Evolutionary conservation across 2,888 invertebrate genomes (phyloP).

Genomic region (Xanthia togata): DNA sequence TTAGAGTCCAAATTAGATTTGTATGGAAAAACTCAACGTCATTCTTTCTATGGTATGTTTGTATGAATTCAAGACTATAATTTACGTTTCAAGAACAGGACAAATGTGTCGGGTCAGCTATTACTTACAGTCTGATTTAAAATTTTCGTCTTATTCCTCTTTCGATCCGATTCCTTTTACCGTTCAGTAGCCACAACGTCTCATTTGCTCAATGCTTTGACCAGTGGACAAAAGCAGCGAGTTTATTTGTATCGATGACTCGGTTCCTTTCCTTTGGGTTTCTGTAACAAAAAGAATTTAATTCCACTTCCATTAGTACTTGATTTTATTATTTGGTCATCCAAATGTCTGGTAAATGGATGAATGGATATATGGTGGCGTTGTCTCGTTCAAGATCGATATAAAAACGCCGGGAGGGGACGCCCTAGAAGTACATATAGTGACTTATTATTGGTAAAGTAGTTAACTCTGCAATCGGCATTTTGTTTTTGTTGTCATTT

Average conservation of each 20-base stretch:
- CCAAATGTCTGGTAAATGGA: conserved; percentile 6
- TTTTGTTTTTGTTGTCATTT: too few species aligned
- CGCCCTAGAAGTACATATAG: too few species aligned
- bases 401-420: neutral
- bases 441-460: too few species aligned
- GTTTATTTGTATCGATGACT: conserved; percentile 34
- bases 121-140: neutral
- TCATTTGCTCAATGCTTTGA: conserved; percentile 31
- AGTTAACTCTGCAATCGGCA: too few species aligned
- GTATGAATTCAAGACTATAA: too few species aligned
- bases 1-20: too few species aligned
- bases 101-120: too few species aligned
- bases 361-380: neutral
- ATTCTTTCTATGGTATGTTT: neutral
- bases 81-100: too few species aligned
- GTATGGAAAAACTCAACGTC: neutral
- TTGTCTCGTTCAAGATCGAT: neutral
- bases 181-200: conserved; percentile 1
- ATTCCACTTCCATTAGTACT: conserved; percentile 41
- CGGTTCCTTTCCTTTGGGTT: conserved; percentile 26
- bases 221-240: conserved; percentile 33
- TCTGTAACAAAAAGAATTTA: conserved; percentile 33
- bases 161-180: conserved; percentile 1
- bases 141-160: neutral
- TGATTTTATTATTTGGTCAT: neutral